Conservation (phyloP, 1,140 invertebrate species). For the Megalonaias nervosa region DNA sequence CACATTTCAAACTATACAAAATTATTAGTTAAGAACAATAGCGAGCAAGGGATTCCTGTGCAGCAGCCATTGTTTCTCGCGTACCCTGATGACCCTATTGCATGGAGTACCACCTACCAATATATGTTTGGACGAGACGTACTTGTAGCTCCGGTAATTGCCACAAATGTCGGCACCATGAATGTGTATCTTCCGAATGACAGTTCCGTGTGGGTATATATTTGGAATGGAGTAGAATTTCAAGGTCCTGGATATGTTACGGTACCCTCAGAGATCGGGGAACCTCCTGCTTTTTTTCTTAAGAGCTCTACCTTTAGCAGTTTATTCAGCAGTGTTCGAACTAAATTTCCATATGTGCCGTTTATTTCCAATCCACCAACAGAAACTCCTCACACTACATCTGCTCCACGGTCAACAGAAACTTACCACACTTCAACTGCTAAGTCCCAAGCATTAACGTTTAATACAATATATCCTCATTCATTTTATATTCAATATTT, state of each 20-base stretch:
- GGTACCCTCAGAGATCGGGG: constrained; percentile 47
- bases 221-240: constrained; percentile 39
- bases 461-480: too few species aligned
- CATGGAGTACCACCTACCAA: constrained; percentile 59
- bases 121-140: constrained; percentile 70
- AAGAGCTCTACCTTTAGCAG: constrained; percentile 22
- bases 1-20: constrained; percentile 63
- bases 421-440: too few species aligned
- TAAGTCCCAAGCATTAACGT: too few species aligned
- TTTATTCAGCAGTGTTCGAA: constrained; percentile 4
- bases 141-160: constrained; percentile 67
- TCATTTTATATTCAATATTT: too few species aligned
- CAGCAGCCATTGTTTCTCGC: constrained; percentile 68
- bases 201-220: constrained; percentile 42
- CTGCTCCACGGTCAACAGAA: too few species aligned
- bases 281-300: constrained; percentile 54
- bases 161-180: constrained; percentile 28
- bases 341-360: too few species aligned
- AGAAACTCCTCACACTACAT: too few species aligned
- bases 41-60: constrained; percentile 54
- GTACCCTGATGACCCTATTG: constrained; percentile 53
- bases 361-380: too few species aligned
- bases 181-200: constrained; percentile 40
- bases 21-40: constrained; percentile 46
- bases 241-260: constrained; percentile 24